Conservation (phyloP, 2,888 invertebrate species). For the Lithosia quadra region DNA sequence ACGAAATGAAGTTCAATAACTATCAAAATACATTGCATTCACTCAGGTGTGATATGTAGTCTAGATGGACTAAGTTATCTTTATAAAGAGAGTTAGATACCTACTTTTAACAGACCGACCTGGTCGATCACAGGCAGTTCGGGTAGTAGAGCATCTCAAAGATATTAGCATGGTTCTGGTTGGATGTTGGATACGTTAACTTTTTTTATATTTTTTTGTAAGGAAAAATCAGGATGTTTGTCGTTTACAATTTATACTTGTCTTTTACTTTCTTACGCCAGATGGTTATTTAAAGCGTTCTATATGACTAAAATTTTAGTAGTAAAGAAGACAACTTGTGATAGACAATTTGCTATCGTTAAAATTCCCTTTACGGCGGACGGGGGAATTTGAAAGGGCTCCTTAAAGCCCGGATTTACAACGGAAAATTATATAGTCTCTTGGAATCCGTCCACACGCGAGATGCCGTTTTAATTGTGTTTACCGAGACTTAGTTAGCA, state of each 20-base stretch:
- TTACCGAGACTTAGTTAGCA: slow-evolving; percentile 75
- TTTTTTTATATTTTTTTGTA: not conserved
- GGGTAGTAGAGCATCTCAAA: not conserved
- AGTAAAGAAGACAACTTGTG: slow-evolving; percentile 39
- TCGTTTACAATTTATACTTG: not conserved
- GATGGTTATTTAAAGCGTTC: slow-evolving; percentile 33
- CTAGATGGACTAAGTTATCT: not conserved
- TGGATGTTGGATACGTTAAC: not conserved
- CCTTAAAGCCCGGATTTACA: slow-evolving; percentile 73
- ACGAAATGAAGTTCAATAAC: not conserved
- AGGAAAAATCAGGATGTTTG: not conserved
- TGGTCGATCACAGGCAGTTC: not conserved
- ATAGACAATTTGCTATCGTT: slow-evolving; percentile 57
- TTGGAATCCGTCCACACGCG: slow-evolving; percentile 75
- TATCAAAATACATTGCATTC: not conserved
- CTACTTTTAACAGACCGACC: not conserved
- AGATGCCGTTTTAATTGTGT: slow-evolving; percentile 82
- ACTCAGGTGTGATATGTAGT: not conserved
- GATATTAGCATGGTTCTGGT: not conserved
- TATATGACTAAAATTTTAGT: slow-evolving; percentile 33
- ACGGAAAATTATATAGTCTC: slow-evolving; percentile 76
- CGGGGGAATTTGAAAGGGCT: slow-evolving; percentile 67
- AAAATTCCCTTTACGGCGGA: slow-evolving; percentile 66
- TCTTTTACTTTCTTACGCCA: slow-evolving; percentile 33
- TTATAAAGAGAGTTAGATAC: not conserved